Evolutionary conservation across 2,888 invertebrate species (phyloP).

Genomic region (Eupeodes luniger): DNA sequence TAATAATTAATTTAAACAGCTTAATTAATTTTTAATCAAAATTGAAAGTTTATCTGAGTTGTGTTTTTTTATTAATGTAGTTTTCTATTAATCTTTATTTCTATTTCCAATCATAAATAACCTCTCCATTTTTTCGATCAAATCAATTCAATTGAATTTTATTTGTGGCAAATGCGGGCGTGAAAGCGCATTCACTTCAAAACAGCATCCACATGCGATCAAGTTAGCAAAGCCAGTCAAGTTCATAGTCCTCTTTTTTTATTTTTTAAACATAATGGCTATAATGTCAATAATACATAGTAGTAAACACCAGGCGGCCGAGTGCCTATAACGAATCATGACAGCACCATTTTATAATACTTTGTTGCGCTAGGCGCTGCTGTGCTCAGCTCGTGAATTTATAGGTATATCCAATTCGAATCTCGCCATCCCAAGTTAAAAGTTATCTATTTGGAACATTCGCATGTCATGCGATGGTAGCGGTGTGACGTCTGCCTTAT

Average conservation of each 20-base stretch:
- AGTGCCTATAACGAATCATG: background rate
- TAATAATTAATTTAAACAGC: too few relatives aligned
- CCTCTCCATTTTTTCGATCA: background rate
- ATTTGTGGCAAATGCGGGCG: background rate
- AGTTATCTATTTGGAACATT: constrained; percentile 3
- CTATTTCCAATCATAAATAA: background rate
- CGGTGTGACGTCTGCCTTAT: background rate
- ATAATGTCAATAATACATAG: constrained; percentile 26
- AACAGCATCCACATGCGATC: background rate
- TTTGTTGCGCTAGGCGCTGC: background rate
- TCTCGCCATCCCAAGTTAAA: background rate
- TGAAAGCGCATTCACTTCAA: constrained; percentile 7
- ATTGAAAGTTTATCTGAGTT: too few relatives aligned
- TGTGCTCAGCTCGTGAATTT: too few relatives aligned
- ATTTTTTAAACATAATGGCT: background rate
- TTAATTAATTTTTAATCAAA: too few relatives aligned
- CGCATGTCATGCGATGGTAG: background rate
- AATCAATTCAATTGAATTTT: background rate
- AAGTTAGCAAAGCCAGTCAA: constrained; percentile 38
- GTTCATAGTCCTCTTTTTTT: constrained; percentile 53
- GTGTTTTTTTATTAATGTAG: too few relatives aligned
- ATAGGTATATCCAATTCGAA: background rate
- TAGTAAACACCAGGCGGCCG: background rate
- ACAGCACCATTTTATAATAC: background rate
- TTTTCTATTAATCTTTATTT: too few relatives aligned